A percentile compares a stretch with the other conserved stretches of the same genome.
These are phyloP conservation scores for Lichenostomus cassidix DNA, from an alignment of 2,113 vertebrate species.

Conservation along the genomic window DNA sequence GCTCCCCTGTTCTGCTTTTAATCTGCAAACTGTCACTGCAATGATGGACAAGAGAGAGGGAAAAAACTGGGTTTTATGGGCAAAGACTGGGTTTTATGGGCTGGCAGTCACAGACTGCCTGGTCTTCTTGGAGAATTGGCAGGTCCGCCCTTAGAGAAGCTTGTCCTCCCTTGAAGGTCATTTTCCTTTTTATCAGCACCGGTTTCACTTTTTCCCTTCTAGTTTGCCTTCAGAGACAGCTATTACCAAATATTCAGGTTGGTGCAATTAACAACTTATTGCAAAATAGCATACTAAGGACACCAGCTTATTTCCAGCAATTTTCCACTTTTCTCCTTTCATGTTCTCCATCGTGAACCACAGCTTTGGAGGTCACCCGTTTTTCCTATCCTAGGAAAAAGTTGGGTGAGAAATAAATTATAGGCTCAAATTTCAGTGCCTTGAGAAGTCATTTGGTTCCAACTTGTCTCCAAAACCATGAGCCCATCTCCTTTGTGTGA, in stretches of 20 bases:
- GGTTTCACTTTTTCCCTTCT: not conserved
- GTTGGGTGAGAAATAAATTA: not conserved
- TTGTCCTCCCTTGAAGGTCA: not conserved
- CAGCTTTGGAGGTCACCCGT: not conserved
- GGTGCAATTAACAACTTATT: not conserved
- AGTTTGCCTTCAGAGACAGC: not conserved
- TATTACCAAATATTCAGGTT: not conserved
- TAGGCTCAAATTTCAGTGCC: not conserved
- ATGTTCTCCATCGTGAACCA: rapidly evolving
- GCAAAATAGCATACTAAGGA: not conserved
- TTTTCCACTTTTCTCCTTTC: not conserved
- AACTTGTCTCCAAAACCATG: not conserved
- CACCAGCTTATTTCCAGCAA: not conserved
- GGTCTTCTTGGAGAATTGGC: not conserved
- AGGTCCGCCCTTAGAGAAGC: not conserved
- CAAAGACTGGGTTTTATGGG: not conserved
- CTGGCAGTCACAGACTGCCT: not conserved
- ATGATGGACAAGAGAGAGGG: not conserved
- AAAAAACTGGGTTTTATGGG: not conserved
- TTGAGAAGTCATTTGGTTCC: not conserved
- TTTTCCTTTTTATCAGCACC: not conserved
- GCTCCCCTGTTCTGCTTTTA: not conserved
- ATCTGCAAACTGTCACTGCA: not conserved
- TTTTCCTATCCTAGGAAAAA: not conserved
- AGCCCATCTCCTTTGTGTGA: constrained; percentile 13